Base-by-base conservation (phyloP, 2,113 vertebrate species). In the Ailuropoda melanoleuca region DNA sequence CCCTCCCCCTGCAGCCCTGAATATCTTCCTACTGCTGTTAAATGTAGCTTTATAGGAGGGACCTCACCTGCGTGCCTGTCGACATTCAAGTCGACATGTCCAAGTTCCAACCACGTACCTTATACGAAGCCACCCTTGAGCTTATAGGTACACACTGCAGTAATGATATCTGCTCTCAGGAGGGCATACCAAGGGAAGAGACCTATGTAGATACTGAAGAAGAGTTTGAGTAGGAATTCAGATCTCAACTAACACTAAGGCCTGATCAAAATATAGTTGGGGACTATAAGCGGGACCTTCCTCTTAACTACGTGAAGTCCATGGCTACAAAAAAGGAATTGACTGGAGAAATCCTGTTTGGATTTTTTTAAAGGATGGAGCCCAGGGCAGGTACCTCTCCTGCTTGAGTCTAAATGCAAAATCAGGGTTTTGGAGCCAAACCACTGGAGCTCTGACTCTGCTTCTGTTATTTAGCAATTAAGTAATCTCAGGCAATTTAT, bases 51-150 rank as follows among this genome's bases (percentile, higher is more conserved):
- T 88, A 8, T 62, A 70, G 5, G 9, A 50, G 7, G 18, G 48
- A 37, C 11, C 2, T 23, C 21, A 74, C 1, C 24, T 12, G 6
- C 43, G 17, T 37, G 1, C 1, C 31, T n/a, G 6, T 24, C 11
- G 4, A 80, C 19, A 53, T 50, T 21, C 2, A 0, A 95, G 3
- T 1, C 18, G 2, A 4, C 9, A 21, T 8, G 4, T 29, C 23
- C 24, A 92, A 24, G 6, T 3, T 72, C 74, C 48, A 80, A 9
- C 7, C 6, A 43, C 1, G 56, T 6, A 70, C 9, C 39, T 14
- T 19, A 70, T 8, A 17, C 3, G 31, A 78, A 90, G 4, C 17
- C 55, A 62, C 34, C 6, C 0, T 34, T 34, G 17, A 7, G 2
- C 2, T 34, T 31, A 75, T 14, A 83, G 39, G 26, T 56, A 68